Evolutionary conservation across 2,797 vertebrate species (phyloP).

Genomic region (Lepilemur septentrionalis): DNA sequence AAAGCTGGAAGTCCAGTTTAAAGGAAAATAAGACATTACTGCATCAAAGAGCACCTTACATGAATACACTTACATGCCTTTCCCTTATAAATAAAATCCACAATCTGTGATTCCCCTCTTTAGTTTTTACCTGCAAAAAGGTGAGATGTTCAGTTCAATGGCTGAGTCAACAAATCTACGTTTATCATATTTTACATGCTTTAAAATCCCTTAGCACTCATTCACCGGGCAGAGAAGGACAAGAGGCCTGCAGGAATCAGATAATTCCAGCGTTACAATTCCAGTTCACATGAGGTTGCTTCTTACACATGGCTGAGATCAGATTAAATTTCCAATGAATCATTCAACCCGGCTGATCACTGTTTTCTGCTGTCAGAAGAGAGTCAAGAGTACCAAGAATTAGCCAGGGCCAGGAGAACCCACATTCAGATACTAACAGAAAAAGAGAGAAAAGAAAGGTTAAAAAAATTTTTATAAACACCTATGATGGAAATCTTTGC

Average conservation of each 20-base stretch:
- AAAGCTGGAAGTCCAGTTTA: background rate
- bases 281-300: conserved; percentile 36
- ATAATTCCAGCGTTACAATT: conserved; percentile 51
- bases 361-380: conserved; percentile 50
- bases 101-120: background rate
- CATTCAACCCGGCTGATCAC: conserved; percentile 48
- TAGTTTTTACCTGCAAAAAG: background rate
- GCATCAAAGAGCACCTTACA: background rate
- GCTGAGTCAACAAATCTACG: background rate
- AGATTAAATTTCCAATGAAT: conserved; percentile 63
- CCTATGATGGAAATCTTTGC: background rate
- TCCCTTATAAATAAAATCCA: background rate
- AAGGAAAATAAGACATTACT: background rate
- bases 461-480: background rate
- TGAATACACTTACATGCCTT: background rate
- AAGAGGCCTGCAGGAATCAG: background rate
- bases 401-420: background rate
- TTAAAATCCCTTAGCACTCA: conserved; percentile 11
- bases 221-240: background rate
- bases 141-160: background rate
- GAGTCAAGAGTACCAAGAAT: background rate
- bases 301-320: conserved; percentile 45
- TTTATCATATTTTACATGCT: background rate
- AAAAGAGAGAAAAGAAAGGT: background rate
- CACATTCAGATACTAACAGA: background rate